phyloP scores from a whole-genome alignment of 2,888 invertebrate genomes.

The Drosophila sordidula region DNA sequence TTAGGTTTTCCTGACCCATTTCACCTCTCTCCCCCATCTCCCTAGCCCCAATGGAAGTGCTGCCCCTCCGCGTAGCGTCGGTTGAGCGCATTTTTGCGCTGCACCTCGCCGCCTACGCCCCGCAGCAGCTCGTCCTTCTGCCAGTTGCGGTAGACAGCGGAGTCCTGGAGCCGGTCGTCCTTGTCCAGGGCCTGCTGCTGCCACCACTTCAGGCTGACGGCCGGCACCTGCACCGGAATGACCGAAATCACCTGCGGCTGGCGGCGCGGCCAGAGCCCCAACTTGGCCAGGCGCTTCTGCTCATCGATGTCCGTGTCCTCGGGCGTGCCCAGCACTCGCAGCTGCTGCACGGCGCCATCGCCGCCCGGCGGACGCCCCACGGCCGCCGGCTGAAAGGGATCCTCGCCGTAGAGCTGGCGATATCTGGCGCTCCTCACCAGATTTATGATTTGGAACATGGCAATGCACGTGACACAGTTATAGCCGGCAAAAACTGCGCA shows the following conservation, averaged over 20 bases:
- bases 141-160: constrained; percentile 61
- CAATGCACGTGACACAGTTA: constrained; percentile 78
- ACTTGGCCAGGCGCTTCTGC: constrained; percentile 69
- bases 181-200: constrained; percentile 61
- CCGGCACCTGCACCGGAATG: constrained; percentile 51
- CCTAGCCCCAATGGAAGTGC: constrained; percentile 22
- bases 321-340: constrained; percentile 73
- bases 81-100: constrained; percentile 63
- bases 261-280: constrained; percentile 63
- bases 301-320: constrained; percentile 77
- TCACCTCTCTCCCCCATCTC: background rate
- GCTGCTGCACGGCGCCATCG: constrained; percentile 55
- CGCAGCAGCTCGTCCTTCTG: constrained; percentile 50
- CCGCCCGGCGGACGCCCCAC: constrained; percentile 14
- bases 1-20: too few species aligned
- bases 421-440: constrained; percentile 77
- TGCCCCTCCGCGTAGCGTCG: constrained; percentile 53
- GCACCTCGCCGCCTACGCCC: constrained; percentile 59
- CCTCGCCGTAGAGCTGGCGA: constrained; percentile 80
- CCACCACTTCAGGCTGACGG: constrained; percentile 64
- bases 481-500: constrained; percentile 81
- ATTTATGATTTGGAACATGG: constrained; percentile 81
- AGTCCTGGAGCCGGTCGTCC: constrained; percentile 51
- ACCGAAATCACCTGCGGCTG: constrained; percentile 64
- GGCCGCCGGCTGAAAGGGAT: constrained; percentile 74